A percentile compares a stretch with the other conserved stretches of the same genome.
Conservation (phyloP, 2,888 invertebrate genomes). For the Ditylenchus weischeri region DNA sequence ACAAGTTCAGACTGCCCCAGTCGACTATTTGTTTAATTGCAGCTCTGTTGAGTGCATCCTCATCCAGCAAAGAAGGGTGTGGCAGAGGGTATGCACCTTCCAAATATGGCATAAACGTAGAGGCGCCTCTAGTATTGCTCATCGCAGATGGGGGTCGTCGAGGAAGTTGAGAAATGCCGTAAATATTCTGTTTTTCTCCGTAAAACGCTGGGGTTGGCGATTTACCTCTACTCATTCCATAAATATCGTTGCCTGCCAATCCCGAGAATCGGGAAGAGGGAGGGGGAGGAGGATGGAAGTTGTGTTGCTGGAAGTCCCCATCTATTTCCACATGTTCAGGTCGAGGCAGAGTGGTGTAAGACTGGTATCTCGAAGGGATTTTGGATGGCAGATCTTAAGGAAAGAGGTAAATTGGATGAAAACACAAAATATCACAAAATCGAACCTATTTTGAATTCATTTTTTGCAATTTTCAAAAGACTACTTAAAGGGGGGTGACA, state of each 20-base stretch:
- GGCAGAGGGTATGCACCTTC: not conserved
- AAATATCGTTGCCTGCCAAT: not conserved
- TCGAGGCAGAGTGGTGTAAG: conserved; percentile 45
- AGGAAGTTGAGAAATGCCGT: conserved; percentile 4
- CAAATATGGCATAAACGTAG: not conserved
- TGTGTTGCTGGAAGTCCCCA: conserved; percentile 13
- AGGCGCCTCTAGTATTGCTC: not conserved
- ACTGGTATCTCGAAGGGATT: conserved; percentile 40
- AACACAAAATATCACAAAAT: not conserved
- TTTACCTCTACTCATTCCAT: conserved; percentile 8
- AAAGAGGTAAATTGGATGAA: not conserved
- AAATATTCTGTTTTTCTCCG: not conserved
- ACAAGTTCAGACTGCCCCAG: conserved; percentile 18
- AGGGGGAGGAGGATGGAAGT: not conserved
- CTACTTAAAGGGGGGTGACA: too few relatives aligned
- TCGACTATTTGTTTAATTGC: conserved; percentile 18
- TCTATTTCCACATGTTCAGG: conserved; percentile 36
- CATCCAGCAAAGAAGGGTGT: conserved; percentile 1
- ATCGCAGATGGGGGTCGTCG: conserved; percentile 2
- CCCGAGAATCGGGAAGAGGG: not conserved
- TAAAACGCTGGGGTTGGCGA: not conserved
- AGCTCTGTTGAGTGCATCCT: not conserved
- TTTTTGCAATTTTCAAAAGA: not conserved
- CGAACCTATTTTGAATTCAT: not conserved
- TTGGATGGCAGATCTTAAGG: conserved; percentile 7